phyloP scores from a whole-genome alignment of 2,888 invertebrate genomes.

The Tethea ocularis region DNA sequence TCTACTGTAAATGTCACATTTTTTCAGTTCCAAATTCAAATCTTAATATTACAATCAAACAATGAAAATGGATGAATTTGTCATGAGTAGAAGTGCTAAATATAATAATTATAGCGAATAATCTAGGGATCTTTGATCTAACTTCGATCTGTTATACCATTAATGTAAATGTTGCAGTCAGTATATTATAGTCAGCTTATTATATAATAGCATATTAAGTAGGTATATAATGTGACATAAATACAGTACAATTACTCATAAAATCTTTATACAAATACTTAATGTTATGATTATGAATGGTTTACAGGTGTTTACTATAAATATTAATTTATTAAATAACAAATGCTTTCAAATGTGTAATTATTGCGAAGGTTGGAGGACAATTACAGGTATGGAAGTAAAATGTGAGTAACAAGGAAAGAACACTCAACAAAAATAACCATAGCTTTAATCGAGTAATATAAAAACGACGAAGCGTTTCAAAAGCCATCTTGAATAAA shows the following conservation, averaged over 20 bases:
- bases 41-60: not conserved
- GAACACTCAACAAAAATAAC: not conserved
- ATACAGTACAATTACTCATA: not conserved
- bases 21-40: not conserved
- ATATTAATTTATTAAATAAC: constrained; percentile 12
- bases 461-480: not conserved
- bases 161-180: too few relatives aligned
- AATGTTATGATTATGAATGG: constrained; percentile 18
- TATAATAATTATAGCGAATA: not conserved
- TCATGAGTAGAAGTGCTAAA: too few relatives aligned
- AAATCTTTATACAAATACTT: constrained; percentile 17
- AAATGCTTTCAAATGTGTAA: not conserved
- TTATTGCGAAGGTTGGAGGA: not conserved
- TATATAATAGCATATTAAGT: not conserved
- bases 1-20: constrained; percentile 3
- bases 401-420: not conserved
- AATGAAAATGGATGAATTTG: not conserved
- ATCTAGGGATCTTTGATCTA: not conserved
- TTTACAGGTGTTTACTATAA: constrained; percentile 23
- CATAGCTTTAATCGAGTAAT: not conserved
- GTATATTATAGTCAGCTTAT: too few relatives aligned
- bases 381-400: not conserved
- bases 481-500: not conserved
- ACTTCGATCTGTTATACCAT: not conserved
- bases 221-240: constrained; percentile 3